A percentile compares a stretch with the other conserved stretches of the same genome.
Conservation (phyloP, 2,113 vertebrate genomes). For the Lophura nycthemera region DNA sequence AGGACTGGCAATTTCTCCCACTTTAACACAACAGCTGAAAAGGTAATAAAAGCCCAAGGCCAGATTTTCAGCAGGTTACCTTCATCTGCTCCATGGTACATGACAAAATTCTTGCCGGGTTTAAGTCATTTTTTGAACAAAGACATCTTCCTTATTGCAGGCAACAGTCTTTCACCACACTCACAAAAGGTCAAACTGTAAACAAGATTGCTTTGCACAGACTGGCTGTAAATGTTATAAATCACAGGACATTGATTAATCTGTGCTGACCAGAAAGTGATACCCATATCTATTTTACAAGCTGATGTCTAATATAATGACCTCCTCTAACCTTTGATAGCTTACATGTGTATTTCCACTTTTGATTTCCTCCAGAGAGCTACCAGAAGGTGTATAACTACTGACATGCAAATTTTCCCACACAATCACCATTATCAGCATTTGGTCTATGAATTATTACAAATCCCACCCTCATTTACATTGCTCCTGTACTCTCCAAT, state of each 20-base stretch:
- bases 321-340: not conserved
- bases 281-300: not conserved
- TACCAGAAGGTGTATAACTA: not conserved
- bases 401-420: not conserved
- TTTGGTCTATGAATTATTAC: not conserved
- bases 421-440: fast-evolving
- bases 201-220: not conserved
- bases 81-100: not conserved
- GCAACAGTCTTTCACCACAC: not conserved
- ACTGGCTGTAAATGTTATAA: not conserved
- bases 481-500: not conserved
- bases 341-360: fast-evolving
- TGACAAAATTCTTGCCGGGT: not conserved
- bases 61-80: not conserved
- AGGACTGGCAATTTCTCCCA: not conserved
- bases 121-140: not conserved
- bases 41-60: not conserved
- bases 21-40: not conserved
- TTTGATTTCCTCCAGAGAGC: fast-evolving
- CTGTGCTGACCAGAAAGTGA: not conserved
- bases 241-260: not conserved
- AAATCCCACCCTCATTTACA: not conserved
- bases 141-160: not conserved
- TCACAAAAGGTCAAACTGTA: not conserved
- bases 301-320: not conserved